Base-by-base conservation (phyloP, 2,113 vertebrate genomes). In the Macquaria ambigua region DNA sequence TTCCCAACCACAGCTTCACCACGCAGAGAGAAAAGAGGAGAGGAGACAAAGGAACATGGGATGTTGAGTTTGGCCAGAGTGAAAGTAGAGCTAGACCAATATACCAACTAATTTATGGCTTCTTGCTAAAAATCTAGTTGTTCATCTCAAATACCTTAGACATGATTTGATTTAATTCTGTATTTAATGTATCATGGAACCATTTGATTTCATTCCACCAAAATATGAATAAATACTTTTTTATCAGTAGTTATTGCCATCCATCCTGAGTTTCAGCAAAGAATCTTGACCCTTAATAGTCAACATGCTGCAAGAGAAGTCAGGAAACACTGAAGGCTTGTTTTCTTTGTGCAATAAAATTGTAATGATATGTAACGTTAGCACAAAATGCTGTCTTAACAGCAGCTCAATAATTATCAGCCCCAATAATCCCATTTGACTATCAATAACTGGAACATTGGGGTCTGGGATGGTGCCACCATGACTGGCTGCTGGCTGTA, bases 1-100 rank as follows among this genome's bases (percentile, higher is more conserved):
- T 99, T 71, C 98, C 98, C 37, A 99, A 89, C 98, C 98, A 99
- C 78, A 99, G 95, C 98, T 99, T 86, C 20, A 11, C 11, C 68
- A 73, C 56, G 37, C 25, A 39, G 43, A 69, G 43, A 56, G 14
- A n/a, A 43, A n/a, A 43, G 43, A 71, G 23, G 46, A 52, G 31
- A n/a, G 41, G 28, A 87, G 18, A 73, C 3, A 67, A 23, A 74
- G 5, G 16, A 39, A 67, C 1, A 18, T 3, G 16, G 48, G 15
- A 8, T 25, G 6, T 20, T 68, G 62, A 68, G 52, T 56, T 55
- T 5, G 56, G n/a, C 11, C 1, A 25, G 14, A 21, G 4, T 11
- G 20, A 50, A 50, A n/a, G 43, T 8, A 41, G 48, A 50, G 48
- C 48, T 18, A 9, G 48, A 50, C 15, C 15, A 1, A 50, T 18